A percentile compares a stretch with the other conserved stretches of the same genome.
Conservation (phyloP, 30 jellyfish, hydroid and myxozoan species). For the Turritopsis dohrnii region DNA sequence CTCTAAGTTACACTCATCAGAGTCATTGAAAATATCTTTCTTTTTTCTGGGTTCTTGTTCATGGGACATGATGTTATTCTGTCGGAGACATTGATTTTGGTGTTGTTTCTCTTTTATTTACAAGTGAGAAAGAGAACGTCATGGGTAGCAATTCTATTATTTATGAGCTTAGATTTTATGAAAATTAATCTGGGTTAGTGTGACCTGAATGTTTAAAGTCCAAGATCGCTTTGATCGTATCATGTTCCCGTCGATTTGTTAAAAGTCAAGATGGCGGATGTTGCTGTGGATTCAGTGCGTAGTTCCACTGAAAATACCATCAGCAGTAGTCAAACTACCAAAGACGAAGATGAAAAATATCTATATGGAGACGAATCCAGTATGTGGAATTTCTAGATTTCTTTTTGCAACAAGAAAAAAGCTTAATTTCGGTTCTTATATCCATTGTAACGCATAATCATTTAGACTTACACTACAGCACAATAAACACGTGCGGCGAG, state of each 20-base stretch:
- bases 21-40: not conserved
- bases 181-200: not conserved
- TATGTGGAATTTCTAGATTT: constrained; percentile 6
- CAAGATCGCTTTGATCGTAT: not conserved
- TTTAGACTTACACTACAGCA: too few relatives aligned
- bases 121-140: not conserved
- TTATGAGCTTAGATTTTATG: not conserved
- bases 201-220: not conserved
- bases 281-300: not conserved
- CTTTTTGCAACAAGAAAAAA: not conserved
- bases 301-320: not conserved
- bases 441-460: too few relatives aligned
- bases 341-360: constrained; percentile 51
- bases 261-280: not conserved
- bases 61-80: not conserved
- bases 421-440: too few relatives aligned
- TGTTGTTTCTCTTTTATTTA: not conserved
- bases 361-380: constrained; percentile 49
- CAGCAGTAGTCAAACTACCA: not conserved
- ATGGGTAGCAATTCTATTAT: not conserved
- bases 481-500: too few relatives aligned
- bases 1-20: constrained; percentile 5
- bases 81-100: not conserved
- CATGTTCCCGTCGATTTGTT: not conserved
- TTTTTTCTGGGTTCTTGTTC: not conserved